Percentiles rank a stretch among this genome's conserved stretches.
Conservation (phyloP, 1,140 invertebrate species). For the Arctopsyche grandis region DNA sequence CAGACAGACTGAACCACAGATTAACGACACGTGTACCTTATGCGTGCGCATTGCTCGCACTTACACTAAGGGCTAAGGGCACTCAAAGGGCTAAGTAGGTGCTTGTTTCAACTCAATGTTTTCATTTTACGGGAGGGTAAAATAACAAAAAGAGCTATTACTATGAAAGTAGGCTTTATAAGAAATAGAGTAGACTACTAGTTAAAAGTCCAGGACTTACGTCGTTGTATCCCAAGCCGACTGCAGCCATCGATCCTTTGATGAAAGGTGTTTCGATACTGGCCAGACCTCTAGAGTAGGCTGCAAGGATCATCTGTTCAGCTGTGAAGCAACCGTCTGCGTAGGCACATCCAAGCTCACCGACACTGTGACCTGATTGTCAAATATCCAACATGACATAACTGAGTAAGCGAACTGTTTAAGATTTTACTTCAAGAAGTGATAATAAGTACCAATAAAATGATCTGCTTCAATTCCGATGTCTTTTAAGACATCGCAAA, state of each 20-base stretch:
- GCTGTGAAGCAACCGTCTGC: conserved; percentile 86
- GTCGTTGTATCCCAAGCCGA: conserved; percentile 74
- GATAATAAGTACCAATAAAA: conserved; percentile 89
- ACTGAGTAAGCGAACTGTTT: conserved; percentile 86
- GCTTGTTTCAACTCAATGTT: too few species aligned
- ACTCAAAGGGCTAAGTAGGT: too few species aligned
- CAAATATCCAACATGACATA: conserved; percentile 77
- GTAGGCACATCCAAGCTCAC: conserved; percentile 90
- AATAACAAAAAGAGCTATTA: too few species aligned
- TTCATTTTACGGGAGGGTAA: too few species aligned
- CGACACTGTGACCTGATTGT: conserved; percentile 89
- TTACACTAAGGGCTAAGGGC: too few species aligned
- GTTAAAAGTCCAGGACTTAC: conserved; percentile 56
- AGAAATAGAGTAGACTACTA: not conserved
- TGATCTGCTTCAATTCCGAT: too few species aligned
- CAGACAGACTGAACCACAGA: too few species aligned
- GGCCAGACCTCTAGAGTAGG: conserved; percentile 87
- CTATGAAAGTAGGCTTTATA: too few species aligned
- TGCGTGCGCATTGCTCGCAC: too few species aligned
- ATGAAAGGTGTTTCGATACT: conserved; percentile 82
- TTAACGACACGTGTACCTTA: too few species aligned
- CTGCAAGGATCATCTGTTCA: conserved; percentile 83
- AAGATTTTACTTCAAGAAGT: too few species aligned
- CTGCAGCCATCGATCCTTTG: conserved; percentile 85
- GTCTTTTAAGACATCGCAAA: too few species aligned